Base-by-base conservation (phyloP, 2,797 vertebrate genomes). In the Cygnus olor region DNA sequence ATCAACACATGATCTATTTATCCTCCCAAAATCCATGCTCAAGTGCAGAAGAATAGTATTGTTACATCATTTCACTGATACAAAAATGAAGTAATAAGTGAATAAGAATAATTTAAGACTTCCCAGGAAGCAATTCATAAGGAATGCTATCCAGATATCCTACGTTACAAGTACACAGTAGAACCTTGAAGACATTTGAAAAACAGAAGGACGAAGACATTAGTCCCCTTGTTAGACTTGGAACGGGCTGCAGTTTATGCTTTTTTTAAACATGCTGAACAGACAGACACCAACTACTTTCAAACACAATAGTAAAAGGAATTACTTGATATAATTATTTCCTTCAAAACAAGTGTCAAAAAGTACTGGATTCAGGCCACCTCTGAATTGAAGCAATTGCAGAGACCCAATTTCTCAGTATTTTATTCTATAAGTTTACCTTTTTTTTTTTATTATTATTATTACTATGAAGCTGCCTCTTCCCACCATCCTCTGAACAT, bases 231-330 rank as follows among this genome's bases (percentile, higher is more conserved):
- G 12, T 57, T 70, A 51, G 65, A 30, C 10, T 81, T 56, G 74
- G 44, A 93, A 85, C 10, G 77, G 49, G n/a, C 24, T 36, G 13
- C 38, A 74, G 21, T 27, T 86, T n/a, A 54, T 15, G 51, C 86
- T 96, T 95, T 91, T 51, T 15, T 74, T 49, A 49, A 95, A 86
- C 17, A 68, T 36, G 65, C 34, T 71, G 84, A 65, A 84, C 84
- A 96, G 66, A 93, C 68, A 92, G 60, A 84, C 87, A 84, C 40
- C 66, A 80, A n/a, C 40, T 95, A 69, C 27, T 90, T 94, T 70
- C 91, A 89, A 90, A 90, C 66, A 81, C 68, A 96, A 83, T 1
- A 57, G 79, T 80, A 80, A 81, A 93, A 82, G 19, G 40, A 85
- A 91, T 69, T 64, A 68, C 54, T 93, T 79, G 42, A 13, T 64